Evolutionary conservation across 2,113 vertebrate species (phyloP).

Genomic region (Girardinichthys multiradiatus): DNA sequence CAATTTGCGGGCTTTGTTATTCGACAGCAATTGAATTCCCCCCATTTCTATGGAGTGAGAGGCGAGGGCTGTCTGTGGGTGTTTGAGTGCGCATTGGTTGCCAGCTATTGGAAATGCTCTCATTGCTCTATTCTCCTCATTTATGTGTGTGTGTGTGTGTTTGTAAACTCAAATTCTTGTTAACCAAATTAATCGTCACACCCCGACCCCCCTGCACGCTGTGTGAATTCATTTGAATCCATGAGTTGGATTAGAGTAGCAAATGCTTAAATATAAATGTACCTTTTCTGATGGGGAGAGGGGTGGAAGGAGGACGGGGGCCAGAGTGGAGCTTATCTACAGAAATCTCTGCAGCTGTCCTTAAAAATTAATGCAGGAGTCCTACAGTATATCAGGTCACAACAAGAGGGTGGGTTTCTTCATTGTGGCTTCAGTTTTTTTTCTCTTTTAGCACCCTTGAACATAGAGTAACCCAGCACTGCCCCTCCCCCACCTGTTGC

Average conservation of each 20-base stretch:
- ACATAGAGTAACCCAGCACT: too few relatives aligned
- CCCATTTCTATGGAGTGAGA: slow-evolving; percentile 37
- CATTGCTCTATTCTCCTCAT: slow-evolving; percentile 60
- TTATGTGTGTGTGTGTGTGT: slow-evolving; percentile 5
- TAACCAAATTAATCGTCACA: slow-evolving; percentile 52
- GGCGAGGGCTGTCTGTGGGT: slow-evolving; percentile 64
- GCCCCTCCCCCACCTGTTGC: too few relatives aligned
- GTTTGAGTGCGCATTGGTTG: slow-evolving; percentile 62
- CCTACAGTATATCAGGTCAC: background rate
- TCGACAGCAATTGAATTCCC: slow-evolving; percentile 63
- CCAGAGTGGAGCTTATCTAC: background rate
- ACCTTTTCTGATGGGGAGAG: slow-evolving; percentile 1
- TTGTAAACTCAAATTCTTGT: slow-evolving; percentile 48
- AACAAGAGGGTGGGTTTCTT: background rate
- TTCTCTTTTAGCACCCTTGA: too few relatives aligned
- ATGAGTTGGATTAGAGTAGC: slow-evolving; percentile 41
- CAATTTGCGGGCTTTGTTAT: slow-evolving; percentile 67
- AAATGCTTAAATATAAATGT: slow-evolving; percentile 13
- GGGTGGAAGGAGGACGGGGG: background rate
- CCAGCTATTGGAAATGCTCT: slow-evolving; percentile 62
- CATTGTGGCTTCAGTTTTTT: too few relatives aligned
- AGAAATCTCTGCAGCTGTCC: slow-evolving; percentile 12
- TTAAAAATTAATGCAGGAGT: slow-evolving; percentile 15
- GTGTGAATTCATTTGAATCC: slow-evolving; percentile 54
- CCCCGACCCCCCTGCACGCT: slow-evolving; percentile 14